Evolutionary conservation across 2,888 invertebrate species (phyloP), one percentile per base, ranked within the genome.

Genomic region (Ecliptopera silaceata): DNA sequence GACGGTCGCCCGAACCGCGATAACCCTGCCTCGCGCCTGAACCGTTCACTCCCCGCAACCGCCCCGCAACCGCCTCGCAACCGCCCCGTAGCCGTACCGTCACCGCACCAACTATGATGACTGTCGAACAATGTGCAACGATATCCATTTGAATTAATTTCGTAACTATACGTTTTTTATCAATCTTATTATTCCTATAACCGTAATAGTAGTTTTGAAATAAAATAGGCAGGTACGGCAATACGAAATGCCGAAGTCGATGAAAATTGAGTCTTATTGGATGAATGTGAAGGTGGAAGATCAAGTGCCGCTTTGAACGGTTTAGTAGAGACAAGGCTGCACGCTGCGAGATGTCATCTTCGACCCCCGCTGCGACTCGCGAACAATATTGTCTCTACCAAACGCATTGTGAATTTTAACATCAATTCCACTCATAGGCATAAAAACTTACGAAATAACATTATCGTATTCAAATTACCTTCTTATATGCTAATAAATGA

Each of bases 301-400:
- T 61, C 45, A 59, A 31, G 18, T 13, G 36, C 26, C 12, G 48
- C 29, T 58, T 65, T 66, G 65, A 75, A 69, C 64, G 74, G 75
- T 44, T 72, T 77, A 74, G 74, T 76, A 78, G 78, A 80, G 81
- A 82, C 77, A 78, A 78, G 85, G 79, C 83, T 85, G 83, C 88
- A 87, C 81, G 88, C 88, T 85, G 88, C 75, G 88, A 88, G 90
- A 91, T 90, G 90, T 86, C 90, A 90, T 90, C 89, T 89, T 75
- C 84, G 74, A 77, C 80, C 79, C 89, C 90, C 78, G 85, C 87
- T 80, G 90, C 66, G 89, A 75, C 80, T 80, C 79, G 88, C 79
- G 84, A 90, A 90, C 90, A 88, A 88, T 88, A 89, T 89, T 89
- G 90, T 90, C 84, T 87, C 87, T 82, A 77, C 82, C 79, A 85